These are phyloP conservation scores for Congeria kusceri DNA, from an alignment of 2,888 invertebrate species.

Conservation along the genomic window DNA sequence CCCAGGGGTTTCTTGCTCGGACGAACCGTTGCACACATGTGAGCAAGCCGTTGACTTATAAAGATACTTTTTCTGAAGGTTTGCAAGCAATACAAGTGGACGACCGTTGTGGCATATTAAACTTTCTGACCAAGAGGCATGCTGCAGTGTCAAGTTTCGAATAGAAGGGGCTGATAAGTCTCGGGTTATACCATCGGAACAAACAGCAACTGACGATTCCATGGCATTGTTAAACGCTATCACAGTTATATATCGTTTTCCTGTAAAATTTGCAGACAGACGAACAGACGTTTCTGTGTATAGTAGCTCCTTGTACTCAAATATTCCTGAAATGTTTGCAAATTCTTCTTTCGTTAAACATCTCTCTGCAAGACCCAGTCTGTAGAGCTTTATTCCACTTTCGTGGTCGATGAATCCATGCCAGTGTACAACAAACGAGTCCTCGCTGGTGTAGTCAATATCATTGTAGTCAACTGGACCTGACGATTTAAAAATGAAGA, in stretches of 20 bases:
- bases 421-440: slow-evolving; percentile 56
- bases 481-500: neutral
- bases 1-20: too few species aligned
- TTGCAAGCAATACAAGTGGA: slow-evolving; percentile 17
- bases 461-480: slow-evolving; percentile 50
- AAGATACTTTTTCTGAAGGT: neutral
- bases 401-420: slow-evolving; percentile 74
- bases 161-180: slow-evolving; percentile 66
- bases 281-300: slow-evolving; percentile 17
- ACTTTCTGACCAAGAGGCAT: slow-evolving; percentile 42
- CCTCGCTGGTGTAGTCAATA: slow-evolving; percentile 65
- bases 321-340: neutral
- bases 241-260: slow-evolving; percentile 13
- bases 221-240: slow-evolving; percentile 35
- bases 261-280: slow-evolving; percentile 25
- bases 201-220: slow-evolving; percentile 68
- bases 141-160: slow-evolving; percentile 46
- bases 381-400: slow-evolving; percentile 65
- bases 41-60: neutral
- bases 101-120: slow-evolving; percentile 45
- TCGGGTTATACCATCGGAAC: slow-evolving; percentile 72
- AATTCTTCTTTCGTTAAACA: slow-evolving; percentile 52
- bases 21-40: too few species aligned
- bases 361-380: slow-evolving; percentile 48
- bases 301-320: slow-evolving; percentile 14